Base-by-base conservation (phyloP, 2,888 invertebrate species). In the Hedychridium roseum region DNA sequence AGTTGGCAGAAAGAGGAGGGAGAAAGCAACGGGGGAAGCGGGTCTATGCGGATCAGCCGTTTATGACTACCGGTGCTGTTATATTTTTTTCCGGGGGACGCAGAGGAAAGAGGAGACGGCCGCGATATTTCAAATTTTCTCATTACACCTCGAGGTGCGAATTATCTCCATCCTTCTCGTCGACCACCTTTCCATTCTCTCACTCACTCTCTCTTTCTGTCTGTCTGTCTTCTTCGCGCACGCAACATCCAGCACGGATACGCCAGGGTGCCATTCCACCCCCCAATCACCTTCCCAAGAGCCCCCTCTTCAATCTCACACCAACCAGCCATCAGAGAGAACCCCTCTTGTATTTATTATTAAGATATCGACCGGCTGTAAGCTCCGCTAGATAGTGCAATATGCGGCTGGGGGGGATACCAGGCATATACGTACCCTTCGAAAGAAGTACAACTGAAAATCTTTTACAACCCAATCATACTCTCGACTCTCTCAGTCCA, bases 81-180 rank as follows among this genome's bases (percentile, higher is more conserved):
- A 66, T 69, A 69, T 65, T 60, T 65, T 64, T 63, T 62, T 57
- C 36, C 12, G 37, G 36, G 35, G n/a, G n/a, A n/a, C n/a, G n/a
- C 30, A 41, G 54, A 46, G 40, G 30, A 45, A 47, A 28, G 56
- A 52, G 54, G 53, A 63, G 64, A 57, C 61, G 62, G 58, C 61
- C 68, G 76, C 73, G 73, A 78, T 78, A 78, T 78, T 78, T 77
- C 77, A 78, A 78, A 77, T 78, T 78, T 78, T 78, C 77, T 78
- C 77, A 78, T 78, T 78, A 78, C 70, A 73, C 70, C 69, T 62
- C 64, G 75, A 76, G 77, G 77, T 74, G 78, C 73, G 78, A 78
- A 78, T 76, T 70, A 76, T 75, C 70, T 68, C 61, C 50, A 54
- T 57, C 64, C 49, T 48, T 41, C 45, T 43, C 50, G 28, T 51